Conservation (phyloP, 2,113 vertebrate species). For the Phrynosoma blainvillii region DNA sequence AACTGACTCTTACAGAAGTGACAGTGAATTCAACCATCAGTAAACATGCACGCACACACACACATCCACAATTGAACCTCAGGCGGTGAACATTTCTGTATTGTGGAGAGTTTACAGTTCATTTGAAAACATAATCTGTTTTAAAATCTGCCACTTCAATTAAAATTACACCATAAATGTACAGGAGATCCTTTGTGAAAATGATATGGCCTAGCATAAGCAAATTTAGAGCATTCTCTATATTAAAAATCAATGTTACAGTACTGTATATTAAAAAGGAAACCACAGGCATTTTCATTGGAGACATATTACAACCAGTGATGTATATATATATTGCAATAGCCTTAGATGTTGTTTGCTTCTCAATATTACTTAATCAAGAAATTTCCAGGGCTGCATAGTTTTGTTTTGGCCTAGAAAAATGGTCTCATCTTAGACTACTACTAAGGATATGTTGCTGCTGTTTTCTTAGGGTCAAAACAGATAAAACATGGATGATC, state of each 20-base stretch:
- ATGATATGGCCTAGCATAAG: neutral
- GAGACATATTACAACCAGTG: neutral
- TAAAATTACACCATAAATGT: neutral
- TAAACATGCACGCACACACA: neutral
- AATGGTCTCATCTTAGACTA: neutral
- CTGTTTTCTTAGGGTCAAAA: neutral
- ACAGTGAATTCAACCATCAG: neutral
- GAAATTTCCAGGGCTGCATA: neutral
- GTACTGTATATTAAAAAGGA: neutral
- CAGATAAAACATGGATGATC: neutral
- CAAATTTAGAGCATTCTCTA: neutral
- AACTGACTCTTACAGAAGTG: neutral
- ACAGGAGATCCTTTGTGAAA: conserved; percentile 18
- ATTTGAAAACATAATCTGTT: conserved; percentile 7
- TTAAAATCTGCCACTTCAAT: conserved; percentile 11
- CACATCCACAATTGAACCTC: neutral
- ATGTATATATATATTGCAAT: neutral
- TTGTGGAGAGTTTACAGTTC: neutral
- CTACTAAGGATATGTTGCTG: neutral
- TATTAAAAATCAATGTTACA: conserved; percentile 13
- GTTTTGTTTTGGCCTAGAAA: conserved; percentile 21
- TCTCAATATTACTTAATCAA: neutral
- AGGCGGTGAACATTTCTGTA: neutral
- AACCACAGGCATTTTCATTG: neutral
- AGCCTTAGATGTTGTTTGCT: neutral